These are phyloP conservation scores for Schizotus pectinicornis DNA, from an alignment of 2,888 invertebrate species.

Conservation along the genomic window DNA sequence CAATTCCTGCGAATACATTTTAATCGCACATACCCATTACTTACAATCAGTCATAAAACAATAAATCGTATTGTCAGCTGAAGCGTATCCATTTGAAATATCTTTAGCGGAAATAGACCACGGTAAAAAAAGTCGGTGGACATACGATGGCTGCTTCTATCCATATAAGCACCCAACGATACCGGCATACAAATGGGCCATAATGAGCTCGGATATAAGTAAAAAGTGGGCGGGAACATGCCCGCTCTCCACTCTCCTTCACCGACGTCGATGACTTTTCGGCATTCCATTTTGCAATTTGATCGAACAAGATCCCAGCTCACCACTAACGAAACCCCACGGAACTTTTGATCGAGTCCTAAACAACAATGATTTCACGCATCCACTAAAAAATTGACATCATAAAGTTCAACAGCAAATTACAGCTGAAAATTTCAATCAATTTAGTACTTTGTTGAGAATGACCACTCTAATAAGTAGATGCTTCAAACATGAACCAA, in stretches of 20 bases:
- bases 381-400: too few relatives aligned
- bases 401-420: too few relatives aligned
- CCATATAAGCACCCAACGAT: slow-evolving; percentile 57
- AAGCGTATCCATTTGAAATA: slow-evolving; percentile 52
- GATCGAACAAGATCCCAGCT: not conserved
- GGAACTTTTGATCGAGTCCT: too few relatives aligned
- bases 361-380: too few relatives aligned
- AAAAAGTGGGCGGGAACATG: slow-evolving; percentile 56
- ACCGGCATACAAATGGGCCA: slow-evolving; percentile 56
- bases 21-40: slow-evolving; percentile 43
- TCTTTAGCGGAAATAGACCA: slow-evolving; percentile 55
- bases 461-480: too few relatives aligned
- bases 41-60: slow-evolving; percentile 52
- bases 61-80: slow-evolving; percentile 52
- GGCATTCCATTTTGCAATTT: slow-evolving; percentile 29
- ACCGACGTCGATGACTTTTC: slow-evolving; percentile 33
- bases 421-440: too few relatives aligned
- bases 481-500: too few relatives aligned
- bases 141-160: slow-evolving; percentile 56
- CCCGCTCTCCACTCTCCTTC: slow-evolving; percentile 28
- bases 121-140: slow-evolving; percentile 52
- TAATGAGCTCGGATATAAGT: slow-evolving; percentile 56
- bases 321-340: too few relatives aligned
- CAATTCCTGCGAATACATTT: slow-evolving; percentile 40
- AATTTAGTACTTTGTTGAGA: too few relatives aligned